phyloP scores from a whole-genome alignment of 2,797 vertebrate genomes.

The Phoxinus dragarum region DNA sequence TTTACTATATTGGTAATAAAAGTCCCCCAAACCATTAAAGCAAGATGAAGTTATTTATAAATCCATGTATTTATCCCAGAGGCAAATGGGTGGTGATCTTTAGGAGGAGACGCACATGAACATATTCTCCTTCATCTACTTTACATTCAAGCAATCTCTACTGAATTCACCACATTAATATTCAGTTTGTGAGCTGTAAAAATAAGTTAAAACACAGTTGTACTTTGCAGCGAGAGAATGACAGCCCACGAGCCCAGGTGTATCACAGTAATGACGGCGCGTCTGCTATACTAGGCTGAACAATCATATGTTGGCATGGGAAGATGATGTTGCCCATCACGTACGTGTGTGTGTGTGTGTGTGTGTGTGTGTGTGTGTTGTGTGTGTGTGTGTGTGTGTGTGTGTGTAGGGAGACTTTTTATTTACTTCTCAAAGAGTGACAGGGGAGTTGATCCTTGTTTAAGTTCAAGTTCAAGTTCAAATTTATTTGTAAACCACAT shows the following conservation, averaged over 20 bases:
- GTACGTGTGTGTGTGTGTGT: neutral
- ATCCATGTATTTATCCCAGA: neutral
- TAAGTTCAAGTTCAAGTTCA: no score
- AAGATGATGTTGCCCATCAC: neutral
- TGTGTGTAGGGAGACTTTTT: no score
- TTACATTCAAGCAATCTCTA: neutral
- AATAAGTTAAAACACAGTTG: neutral
- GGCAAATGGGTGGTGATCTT: neutral
- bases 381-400: neutral
- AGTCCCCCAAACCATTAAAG: neutral
- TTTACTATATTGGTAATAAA: neutral
- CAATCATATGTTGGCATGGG: slow-evolving; percentile 4
- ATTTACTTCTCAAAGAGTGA: slow-evolving; percentile 26
- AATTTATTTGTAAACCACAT: no score
- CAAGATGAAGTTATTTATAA: neutral
- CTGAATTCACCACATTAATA: neutral
- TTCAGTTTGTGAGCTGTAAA: neutral
- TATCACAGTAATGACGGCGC: neutral
- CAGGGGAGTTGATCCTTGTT: neutral
- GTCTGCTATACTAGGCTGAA: neutral
- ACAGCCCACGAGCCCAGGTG: neutral
- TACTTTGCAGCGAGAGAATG: neutral
- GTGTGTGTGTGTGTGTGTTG: slow-evolving; percentile 6
- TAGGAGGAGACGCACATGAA: neutral
- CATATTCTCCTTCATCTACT: slow-evolving; percentile 3